Base-by-base conservation (phyloP, 2,888 invertebrate genomes). In the Zaprionus bogoriensis region DNA sequence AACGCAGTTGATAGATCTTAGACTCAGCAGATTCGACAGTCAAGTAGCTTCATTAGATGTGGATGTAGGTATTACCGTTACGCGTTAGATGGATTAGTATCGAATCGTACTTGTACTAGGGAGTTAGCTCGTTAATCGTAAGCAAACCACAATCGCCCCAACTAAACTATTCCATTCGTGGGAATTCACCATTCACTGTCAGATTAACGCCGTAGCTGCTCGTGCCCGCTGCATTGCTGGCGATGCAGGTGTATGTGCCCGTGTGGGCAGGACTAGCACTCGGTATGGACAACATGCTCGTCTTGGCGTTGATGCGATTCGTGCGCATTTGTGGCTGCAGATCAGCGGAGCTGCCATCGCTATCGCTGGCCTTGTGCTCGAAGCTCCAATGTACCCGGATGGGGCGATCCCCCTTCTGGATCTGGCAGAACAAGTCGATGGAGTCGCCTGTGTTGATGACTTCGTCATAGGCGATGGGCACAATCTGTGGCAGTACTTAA, bases 181-280 rank as follows among this genome's bases (percentile, higher is more conserved):
- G 42, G 4, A 44, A 25, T 22, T 44, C 23, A 94, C 94, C 94
- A 90, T 94, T 93, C 65, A 94, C 93, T 87, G 92, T 92, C 64
- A 94, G 90, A 72, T 92, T 91, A 63, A 93, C 92, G 77, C 93
- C 92, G 83, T 92, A 92, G 45, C 91, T 89, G 61, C 92, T 90
- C 54, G 90, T 89, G 83, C 95, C 96, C 57, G 95, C 96, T 81
- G 92, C 92, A 91, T 96, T 96, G 90, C 93, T 93, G 53, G 95
- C 95, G 69, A 93, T 92, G 89, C 96, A 96, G 64, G 94, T 94
- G 90, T 95, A 96, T 89, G 94, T 94, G 73, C 95, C 96, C 63
- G 94, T 94, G 89, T 95, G 95, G 69, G 92, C 92, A 47, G 93
- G 93, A 88, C 92, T 92, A 51, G 93, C 93, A 69, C 92, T 92